Percentiles rank a stretch among this genome's conserved stretches.
Conservation (phyloP, 2,888 invertebrate species). For the Andrena fulva region DNA sequence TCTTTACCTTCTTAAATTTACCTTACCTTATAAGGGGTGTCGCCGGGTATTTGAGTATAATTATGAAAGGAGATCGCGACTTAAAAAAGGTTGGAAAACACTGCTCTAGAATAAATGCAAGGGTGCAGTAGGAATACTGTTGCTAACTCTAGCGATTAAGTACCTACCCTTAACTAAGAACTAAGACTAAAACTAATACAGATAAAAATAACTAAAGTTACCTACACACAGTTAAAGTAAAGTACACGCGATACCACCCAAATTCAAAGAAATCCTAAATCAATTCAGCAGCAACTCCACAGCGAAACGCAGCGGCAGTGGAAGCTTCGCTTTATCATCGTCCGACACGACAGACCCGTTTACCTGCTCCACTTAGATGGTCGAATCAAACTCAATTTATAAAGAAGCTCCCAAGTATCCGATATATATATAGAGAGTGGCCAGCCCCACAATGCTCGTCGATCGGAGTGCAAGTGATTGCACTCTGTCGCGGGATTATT, state of each 20-base stretch:
- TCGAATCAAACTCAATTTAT: slow-evolving; percentile 40
- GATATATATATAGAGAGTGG: background rate
- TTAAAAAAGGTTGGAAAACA: too few relatives aligned
- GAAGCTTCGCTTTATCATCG: slow-evolving; percentile 17
- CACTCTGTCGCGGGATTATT: slow-evolving; percentile 49
- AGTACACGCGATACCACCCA: background rate
- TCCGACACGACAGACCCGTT: slow-evolving; percentile 8
- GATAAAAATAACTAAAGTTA: too few relatives aligned
- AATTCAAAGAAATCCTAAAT: background rate
- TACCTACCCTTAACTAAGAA: too few relatives aligned
- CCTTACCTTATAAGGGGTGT: too few relatives aligned
- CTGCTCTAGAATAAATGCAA: too few relatives aligned
- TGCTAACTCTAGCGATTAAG: too few relatives aligned
- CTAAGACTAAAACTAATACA: too few relatives aligned
- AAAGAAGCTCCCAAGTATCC: slow-evolving; percentile 38
- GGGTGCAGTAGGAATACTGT: too few relatives aligned
- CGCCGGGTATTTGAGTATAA: too few relatives aligned
- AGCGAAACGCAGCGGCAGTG: background rate
- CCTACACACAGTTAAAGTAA: too few relatives aligned
- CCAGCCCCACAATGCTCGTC: background rate
- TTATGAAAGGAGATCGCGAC: too few relatives aligned
- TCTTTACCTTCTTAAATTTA: too few relatives aligned
- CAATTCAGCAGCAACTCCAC: background rate
- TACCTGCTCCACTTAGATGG: slow-evolving; percentile 4
- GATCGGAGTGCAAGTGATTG: slow-evolving; percentile 40